These are phyloP conservation scores for Drusus annulatus DNA, from an alignment of 1,140 invertebrate genomes.

Conservation along the genomic window DNA sequence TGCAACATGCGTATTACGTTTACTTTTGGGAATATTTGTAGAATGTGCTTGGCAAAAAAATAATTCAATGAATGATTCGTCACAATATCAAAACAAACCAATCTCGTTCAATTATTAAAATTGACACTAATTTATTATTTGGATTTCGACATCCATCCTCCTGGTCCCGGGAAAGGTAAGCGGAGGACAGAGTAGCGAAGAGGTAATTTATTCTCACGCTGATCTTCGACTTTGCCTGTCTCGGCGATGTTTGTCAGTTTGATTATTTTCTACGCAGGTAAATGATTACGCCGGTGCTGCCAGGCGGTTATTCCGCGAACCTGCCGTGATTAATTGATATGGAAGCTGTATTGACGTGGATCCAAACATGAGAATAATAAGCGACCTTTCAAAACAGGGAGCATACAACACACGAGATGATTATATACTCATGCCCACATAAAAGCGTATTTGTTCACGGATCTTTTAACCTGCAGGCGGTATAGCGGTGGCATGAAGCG, in stretches of 20 bases:
- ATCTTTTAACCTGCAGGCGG: too few relatives aligned
- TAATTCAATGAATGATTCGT: too few relatives aligned
- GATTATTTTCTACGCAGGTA: slow-evolving; percentile 50
- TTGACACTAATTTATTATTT: slow-evolving; percentile 43
- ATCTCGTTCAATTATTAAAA: slow-evolving; percentile 6
- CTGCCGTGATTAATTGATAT: slow-evolving; percentile 54
- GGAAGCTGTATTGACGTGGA: slow-evolving; percentile 53
- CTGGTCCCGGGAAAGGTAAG: not conserved
- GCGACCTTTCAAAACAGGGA: slow-evolving; percentile 17
- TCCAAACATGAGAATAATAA: slow-evolving; percentile 51
- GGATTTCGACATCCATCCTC: not conserved
- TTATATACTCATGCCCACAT: not conserved
- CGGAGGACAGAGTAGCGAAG: not conserved
- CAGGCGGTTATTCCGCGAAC: slow-evolving; percentile 29
- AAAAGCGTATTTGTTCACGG: too few relatives aligned
- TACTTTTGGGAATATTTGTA: too few relatives aligned
- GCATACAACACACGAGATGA: not conserved
- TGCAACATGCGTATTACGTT: too few relatives aligned
- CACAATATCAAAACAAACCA: too few relatives aligned
- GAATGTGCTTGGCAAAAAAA: too few relatives aligned
- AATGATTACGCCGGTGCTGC: slow-evolving; percentile 38
- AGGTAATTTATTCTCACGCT: slow-evolving; percentile 51
- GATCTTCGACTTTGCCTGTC: slow-evolving; percentile 53
- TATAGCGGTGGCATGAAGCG: too few relatives aligned
- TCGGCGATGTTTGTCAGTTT: slow-evolving; percentile 51